These are phyloP conservation scores for Geopemphigus sp. DNA, from an alignment of 1,140 invertebrate species.

Conservation along the genomic window DNA sequence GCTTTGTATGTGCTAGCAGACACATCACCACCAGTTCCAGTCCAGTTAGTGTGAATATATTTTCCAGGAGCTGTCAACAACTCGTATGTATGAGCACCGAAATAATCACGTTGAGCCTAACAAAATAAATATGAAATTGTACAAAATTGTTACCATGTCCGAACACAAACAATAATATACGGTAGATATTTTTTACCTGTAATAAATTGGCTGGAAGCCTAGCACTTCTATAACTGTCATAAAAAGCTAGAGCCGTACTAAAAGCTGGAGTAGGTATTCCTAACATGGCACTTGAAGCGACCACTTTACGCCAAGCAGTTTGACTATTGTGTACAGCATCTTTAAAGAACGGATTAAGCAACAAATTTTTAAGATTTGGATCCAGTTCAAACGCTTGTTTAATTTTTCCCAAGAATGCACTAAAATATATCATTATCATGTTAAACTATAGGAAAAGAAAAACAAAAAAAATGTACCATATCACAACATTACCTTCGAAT, in stretches of 20 bases:
- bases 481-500: slow-evolving; percentile 79
- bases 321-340: slow-evolving; percentile 79
- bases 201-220: slow-evolving; percentile 87
- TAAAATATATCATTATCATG: not conserved
- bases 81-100: slow-evolving; percentile 99
- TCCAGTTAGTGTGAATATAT: slow-evolving; percentile 98
- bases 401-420: slow-evolving; percentile 79
- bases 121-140: slow-evolving; percentile 43
- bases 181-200: slow-evolving; percentile 62
- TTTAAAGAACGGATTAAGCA: slow-evolving; percentile 93
- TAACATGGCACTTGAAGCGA: slow-evolving; percentile 61
- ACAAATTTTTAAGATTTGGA: slow-evolving; percentile 82
- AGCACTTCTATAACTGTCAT: slow-evolving; percentile 86
- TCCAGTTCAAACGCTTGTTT: slow-evolving; percentile 94
- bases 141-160: not conserved
- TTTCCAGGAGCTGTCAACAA: slow-evolving; percentile 79
- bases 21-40: slow-evolving; percentile 93
- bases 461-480: too few relatives aligned
- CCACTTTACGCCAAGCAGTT: slow-evolving; percentile 66
- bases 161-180: too few relatives aligned
- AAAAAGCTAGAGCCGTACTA: slow-evolving; percentile 91
- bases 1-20: slow-evolving; percentile 93
- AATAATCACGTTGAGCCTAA: slow-evolving; percentile 96
- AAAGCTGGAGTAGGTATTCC: slow-evolving; percentile 93
- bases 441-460: too few relatives aligned